Conservation (phyloP, 1,140 invertebrate species). For the Whitmania pigra region DNA sequence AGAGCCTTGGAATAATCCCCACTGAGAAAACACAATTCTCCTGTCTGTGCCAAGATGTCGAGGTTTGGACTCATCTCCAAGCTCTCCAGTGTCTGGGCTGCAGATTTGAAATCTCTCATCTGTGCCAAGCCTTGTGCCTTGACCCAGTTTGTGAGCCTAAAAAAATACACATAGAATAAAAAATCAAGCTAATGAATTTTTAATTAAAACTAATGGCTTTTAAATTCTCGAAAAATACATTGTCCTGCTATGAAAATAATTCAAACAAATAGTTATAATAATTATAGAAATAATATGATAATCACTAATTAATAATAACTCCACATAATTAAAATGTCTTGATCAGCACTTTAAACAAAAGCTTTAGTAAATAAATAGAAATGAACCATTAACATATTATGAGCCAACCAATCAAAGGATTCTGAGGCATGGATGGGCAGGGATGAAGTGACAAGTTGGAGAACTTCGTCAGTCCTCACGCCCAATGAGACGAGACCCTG, state of each 20-base stretch:
- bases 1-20: conserved; percentile 7
- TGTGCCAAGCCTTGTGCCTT: conserved; percentile 1
- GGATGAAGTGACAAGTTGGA: not conserved
- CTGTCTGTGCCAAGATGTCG: not conserved
- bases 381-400: not conserved
- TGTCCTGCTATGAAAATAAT: too few species aligned
- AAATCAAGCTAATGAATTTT: not conserved
- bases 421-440: not conserved
- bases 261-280: too few species aligned
- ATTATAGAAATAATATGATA: too few species aligned
- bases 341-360: too few species aligned
- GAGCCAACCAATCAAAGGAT: conserved; percentile 1
- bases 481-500: not conserved
- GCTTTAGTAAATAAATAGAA: too few species aligned
- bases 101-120: not conserved
- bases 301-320: not conserved
- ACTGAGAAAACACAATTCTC: not conserved
- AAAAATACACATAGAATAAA: not conserved
- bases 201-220: too few species aligned
- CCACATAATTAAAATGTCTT: not conserved
- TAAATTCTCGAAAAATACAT: too few species aligned
- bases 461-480: not conserved
- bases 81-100: not conserved
- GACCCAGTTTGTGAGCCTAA: not conserved
- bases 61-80: not conserved